These are phyloP conservation scores for Macaria notata DNA, from an alignment of 2,888 invertebrate species.

Conservation along the genomic window DNA sequence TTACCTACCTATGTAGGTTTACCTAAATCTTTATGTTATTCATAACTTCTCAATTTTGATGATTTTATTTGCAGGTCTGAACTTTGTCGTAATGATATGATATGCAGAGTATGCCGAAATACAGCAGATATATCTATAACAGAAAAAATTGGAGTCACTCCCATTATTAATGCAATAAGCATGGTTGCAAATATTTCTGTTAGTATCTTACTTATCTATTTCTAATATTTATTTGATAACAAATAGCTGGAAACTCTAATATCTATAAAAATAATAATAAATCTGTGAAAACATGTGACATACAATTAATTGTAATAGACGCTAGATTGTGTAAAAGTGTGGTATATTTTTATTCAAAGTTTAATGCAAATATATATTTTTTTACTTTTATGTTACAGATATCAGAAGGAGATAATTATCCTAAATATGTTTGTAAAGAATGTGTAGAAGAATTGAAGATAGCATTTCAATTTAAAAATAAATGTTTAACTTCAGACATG, in stretches of 20 bases:
- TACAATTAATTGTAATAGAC: too few species aligned
- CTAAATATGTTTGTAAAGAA: constrained; percentile 36
- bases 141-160: constrained; percentile 29
- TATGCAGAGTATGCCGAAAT: constrained; percentile 39
- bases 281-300: too few species aligned
- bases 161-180: constrained; percentile 34
- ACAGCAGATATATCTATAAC: constrained; percentile 35
- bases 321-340: too few species aligned
- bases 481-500: constrained; percentile 36
- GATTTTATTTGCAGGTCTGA: constrained; percentile 23
- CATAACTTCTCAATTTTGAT: too few species aligned
- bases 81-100: constrained; percentile 32
- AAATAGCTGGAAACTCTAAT: too few species aligned
- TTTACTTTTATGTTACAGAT: constrained; percentile 27
- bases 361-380: too few species aligned
- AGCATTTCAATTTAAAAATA: constrained; percentile 36
- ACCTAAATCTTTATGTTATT: too few species aligned
- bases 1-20: too few species aligned
- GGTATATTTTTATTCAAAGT: too few species aligned
- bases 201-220: constrained; percentile 12
- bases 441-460: constrained; percentile 37
- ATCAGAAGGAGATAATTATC: constrained; percentile 31
- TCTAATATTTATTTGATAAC: too few species aligned
- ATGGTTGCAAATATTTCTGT: constrained; percentile 35
- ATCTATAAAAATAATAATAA: too few species aligned